A percentile compares a stretch with the other conserved stretches of the same genome.
Evolutionary conservation across 2,888 invertebrate species (phyloP).

Genomic region (Caenorhabditis virilis): DNA sequence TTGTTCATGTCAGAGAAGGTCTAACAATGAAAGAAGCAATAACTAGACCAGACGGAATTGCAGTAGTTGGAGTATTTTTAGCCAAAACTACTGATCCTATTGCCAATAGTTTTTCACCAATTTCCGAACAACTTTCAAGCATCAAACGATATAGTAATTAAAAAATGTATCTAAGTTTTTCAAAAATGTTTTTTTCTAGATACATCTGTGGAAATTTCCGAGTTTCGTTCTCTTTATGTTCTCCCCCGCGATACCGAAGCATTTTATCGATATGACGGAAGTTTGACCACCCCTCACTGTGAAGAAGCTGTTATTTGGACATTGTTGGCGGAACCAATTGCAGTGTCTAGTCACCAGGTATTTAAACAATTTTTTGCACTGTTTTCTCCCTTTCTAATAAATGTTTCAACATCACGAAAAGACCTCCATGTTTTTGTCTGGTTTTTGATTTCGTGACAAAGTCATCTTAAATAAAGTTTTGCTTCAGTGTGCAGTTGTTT

Average conservation of each 20-base stretch:
- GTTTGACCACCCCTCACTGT: conserved; percentile 67
- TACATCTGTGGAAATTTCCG: conserved; percentile 24
- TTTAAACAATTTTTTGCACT: no score
- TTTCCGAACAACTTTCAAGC: conserved; percentile 42
- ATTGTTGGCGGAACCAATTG: conserved; percentile 64
- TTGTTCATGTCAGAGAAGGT: conserved; percentile 64
- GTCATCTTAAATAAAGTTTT: no score
- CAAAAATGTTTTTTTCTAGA: conserved; percentile 8
- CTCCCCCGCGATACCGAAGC: conserved; percentile 42
- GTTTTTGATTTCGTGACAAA: no score
- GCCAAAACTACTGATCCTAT: conserved; percentile 48
- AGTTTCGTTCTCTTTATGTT: conserved; percentile 34
- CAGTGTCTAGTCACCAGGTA: conserved; percentile 52
- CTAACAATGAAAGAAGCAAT: conserved; percentile 48
- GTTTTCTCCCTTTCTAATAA: no score
- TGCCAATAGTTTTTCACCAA: conserved; percentile 38
- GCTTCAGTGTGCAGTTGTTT: no score
- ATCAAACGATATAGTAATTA: conserved; percentile 34
- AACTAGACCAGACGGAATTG: conserved; percentile 56
- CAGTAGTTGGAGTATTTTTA: conserved; percentile 64
- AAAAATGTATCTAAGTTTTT: neutral
- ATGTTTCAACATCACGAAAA: no score
- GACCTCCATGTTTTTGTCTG: no score
- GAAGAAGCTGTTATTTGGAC: conserved; percentile 67
- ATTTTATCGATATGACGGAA: conserved; percentile 65